Evolutionary conservation across 2,797 vertebrate genomes (phyloP).

Genomic region (Anniella stebbinsi): DNA sequence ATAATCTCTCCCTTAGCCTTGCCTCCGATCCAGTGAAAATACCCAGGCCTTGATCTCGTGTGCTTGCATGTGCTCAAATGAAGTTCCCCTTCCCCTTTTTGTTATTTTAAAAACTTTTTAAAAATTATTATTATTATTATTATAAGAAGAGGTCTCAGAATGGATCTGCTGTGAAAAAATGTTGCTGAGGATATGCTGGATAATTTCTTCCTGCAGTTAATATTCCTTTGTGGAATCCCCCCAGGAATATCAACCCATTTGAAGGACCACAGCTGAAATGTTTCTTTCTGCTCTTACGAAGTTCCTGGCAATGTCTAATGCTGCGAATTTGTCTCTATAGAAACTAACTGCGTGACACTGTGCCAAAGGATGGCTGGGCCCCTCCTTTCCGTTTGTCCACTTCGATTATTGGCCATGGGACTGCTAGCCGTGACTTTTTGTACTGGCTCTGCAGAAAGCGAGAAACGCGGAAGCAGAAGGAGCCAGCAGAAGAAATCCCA

Average conservation of each 20-base stretch:
- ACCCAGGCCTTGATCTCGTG: neutral
- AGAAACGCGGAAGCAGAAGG: slow-evolving; percentile 1
- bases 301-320: neutral
- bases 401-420: slow-evolving; percentile 19
- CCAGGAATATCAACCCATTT: neutral
- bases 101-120: neutral
- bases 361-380: neutral
- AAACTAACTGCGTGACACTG: neutral
- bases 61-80: neutral
- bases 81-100: no score
- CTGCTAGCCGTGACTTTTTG: slow-evolving; percentile 51
- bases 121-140: neutral
- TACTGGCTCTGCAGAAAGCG: neutral
- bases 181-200: neutral
- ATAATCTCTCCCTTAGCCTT: neutral
- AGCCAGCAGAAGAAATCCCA: slow-evolving; percentile 26
- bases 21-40: neutral
- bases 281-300: neutral
- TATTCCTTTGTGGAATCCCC: slow-evolving; percentile 9
- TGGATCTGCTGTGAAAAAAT: neutral
- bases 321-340: neutral
- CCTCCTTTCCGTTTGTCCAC: neutral
- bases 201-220: neutral
- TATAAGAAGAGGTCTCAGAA: neutral
- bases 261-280: neutral